phyloP scores from a whole-genome alignment of 1,140 invertebrate species.

The Melanaphis sacchari region DNA sequence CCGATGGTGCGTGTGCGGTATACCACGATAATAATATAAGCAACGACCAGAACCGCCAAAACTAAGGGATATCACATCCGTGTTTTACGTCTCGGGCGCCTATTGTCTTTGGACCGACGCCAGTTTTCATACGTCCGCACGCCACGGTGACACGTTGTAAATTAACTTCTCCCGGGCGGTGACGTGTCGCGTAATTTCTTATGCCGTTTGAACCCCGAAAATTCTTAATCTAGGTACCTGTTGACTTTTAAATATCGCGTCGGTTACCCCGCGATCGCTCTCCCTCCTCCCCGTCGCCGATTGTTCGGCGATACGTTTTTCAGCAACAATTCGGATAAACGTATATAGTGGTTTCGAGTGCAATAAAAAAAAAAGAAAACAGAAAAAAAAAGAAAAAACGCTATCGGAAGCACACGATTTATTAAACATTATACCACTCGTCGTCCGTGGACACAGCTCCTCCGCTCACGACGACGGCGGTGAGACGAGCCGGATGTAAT shows the following conservation, averaged over 20 bases:
- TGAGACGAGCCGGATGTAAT: neutral
- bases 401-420: neutral
- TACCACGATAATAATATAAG: neutral
- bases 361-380: neutral
- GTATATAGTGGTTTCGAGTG: neutral
- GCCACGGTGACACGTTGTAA: neutral
- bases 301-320: neutral
- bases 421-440: neutral
- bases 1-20: neutral
- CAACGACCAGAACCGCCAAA: neutral
- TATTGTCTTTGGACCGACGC: neutral
- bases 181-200: slow-evolving; percentile 2
- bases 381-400: neutral
- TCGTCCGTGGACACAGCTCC: neutral
- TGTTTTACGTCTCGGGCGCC: neutral
- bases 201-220: neutral
- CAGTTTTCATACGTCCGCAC: neutral
- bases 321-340: no score
- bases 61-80: neutral
- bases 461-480: neutral
- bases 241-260: neutral
- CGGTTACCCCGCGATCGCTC: neutral
- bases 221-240: no score
- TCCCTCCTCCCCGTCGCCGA: no score
- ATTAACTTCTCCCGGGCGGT: neutral